Base-by-base conservation (phyloP, 2,797 vertebrate genomes). In the Helicolenus hilgendorfi region DNA sequence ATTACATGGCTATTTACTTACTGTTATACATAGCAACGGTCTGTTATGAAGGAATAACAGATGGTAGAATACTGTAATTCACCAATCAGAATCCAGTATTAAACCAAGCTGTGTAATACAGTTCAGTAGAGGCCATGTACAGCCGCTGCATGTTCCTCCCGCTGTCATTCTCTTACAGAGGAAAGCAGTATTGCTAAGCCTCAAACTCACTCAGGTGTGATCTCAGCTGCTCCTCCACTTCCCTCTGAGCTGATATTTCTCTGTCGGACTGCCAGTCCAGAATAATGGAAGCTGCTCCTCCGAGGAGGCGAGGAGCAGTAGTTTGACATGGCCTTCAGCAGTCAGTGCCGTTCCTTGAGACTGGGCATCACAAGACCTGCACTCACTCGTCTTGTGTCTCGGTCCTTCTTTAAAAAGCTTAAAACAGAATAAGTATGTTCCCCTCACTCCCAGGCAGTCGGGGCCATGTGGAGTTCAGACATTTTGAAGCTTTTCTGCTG, bases 181-280 rank as follows among this genome's bases (percentile, higher is more conserved):
- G 13, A 59, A 69, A 77, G 15, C 31, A 65, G 59, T 64, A 35
- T 56, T 7, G 36, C 29, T 1, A n/a, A 14, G 11, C 68, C 64
- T 83, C 64, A 49, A 26, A 36, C 71, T 85, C 53, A 62, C 14
- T 71, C 59, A 59, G 49, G 63, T 81, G 68, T 65, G 75, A 77
- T 77, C 22, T 72, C 13, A 64, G 56, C 63, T 68, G 60, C 67
- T 68, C 33, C 22, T 18, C 8, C 33, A 31, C 56, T 41, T 83
- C 62, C 72, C 55, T 76, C 62, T 59, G 55, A 81, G 77, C 36
- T 72, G 56, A 65, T 18, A n/a, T n/a, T 70, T 77, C 63, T 75
- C 22, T 74, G 70, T 79, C 36, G 53, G 63, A 29, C 22, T 67
- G 45, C 27, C n/a, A 26, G 22, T 74, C 53, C 72, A 55, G 64